Evolutionary conservation across 2,113 vertebrate species (phyloP).

Genomic region (Physeter macrocephalus): DNA sequence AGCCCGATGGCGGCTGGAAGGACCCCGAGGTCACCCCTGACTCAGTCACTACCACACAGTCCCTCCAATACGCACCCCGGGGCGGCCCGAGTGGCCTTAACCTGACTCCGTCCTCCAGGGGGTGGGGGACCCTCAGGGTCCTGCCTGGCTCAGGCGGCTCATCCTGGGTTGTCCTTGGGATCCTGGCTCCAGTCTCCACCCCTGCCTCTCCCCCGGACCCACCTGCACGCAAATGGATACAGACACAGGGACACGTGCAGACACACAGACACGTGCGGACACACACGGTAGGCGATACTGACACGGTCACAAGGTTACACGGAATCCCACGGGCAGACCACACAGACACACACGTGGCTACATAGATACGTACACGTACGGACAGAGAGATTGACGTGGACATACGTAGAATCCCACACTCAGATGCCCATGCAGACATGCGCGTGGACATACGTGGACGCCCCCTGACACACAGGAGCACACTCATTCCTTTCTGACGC

Average conservation of each 20-base stretch:
- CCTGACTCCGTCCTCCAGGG: neutral
- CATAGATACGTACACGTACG: accelerated
- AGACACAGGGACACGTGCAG: neutral
- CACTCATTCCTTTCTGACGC: neutral
- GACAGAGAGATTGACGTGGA: neutral
- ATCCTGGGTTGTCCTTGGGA: too few species aligned
- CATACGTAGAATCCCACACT: accelerated
- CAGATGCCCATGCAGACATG: neutral
- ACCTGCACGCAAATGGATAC: accelerated
- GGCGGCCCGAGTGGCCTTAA: neutral
- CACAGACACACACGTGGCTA: accelerated
- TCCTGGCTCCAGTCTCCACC: neutral
- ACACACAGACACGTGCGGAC: neutral
- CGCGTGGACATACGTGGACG: accelerated
- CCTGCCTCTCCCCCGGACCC: neutral
- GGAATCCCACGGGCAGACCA: neutral
- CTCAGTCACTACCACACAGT: neutral
- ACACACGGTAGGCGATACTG: accelerated
- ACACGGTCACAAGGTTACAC: accelerated
- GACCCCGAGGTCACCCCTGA: accelerated
- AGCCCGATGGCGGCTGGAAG: accelerated
- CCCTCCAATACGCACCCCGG: accelerated
- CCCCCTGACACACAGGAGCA: accelerated
- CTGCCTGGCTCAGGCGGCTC: neutral
- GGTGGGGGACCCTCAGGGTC: neutral